Percentiles rank a stretch among this genome's conserved stretches.
Evolutionary conservation across 2,888 invertebrate genomes (phyloP).

Genomic region (Dione juno): DNA sequence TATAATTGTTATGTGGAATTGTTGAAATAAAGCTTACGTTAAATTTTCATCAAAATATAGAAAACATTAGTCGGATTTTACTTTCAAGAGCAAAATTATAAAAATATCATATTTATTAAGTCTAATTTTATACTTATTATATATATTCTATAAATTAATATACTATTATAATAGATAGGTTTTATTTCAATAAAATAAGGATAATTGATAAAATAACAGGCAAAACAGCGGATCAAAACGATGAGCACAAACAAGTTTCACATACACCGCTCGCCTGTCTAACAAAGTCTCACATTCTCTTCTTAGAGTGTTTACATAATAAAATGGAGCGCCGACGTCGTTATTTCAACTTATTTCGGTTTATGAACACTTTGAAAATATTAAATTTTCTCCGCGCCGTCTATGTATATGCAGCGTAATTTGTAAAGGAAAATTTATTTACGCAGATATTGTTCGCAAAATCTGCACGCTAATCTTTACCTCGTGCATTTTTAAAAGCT

Average conservation of each 20-base stretch:
- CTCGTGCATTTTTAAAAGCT: slow-evolving; percentile 41
- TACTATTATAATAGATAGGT: no score
- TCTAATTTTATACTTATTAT: neutral
- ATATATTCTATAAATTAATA: neutral
- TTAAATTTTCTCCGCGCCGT: slow-evolving; percentile 44
- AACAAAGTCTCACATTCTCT: slow-evolving; percentile 41
- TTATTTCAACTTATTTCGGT: slow-evolving; percentile 46
- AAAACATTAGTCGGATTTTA: no score
- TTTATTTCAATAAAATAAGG: neutral
- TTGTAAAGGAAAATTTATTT: slow-evolving; percentile 44
- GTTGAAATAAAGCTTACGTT: no score
- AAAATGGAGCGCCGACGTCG: slow-evolving; percentile 41
- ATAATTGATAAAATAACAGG: slow-evolving; percentile 6
- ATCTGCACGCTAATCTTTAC: slow-evolving; percentile 40
- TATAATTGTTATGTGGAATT: no score
- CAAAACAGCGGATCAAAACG: slow-evolving; percentile 5
- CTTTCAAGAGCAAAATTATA: no score
- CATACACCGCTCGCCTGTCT: slow-evolving; percentile 30
- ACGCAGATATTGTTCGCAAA: slow-evolving; percentile 38
- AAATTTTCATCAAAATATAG: no score
- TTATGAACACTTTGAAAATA: slow-evolving; percentile 47
- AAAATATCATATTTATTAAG: no score
- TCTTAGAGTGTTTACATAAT: slow-evolving; percentile 42
- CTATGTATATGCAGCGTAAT: slow-evolving; percentile 43
- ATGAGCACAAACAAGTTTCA: slow-evolving; percentile 35